A percentile compares a stretch with the other conserved stretches of the same genome.
Evolutionary conservation across 1,140 invertebrate species (phyloP).

Genomic region (Aphelinus atriplicis): DNA sequence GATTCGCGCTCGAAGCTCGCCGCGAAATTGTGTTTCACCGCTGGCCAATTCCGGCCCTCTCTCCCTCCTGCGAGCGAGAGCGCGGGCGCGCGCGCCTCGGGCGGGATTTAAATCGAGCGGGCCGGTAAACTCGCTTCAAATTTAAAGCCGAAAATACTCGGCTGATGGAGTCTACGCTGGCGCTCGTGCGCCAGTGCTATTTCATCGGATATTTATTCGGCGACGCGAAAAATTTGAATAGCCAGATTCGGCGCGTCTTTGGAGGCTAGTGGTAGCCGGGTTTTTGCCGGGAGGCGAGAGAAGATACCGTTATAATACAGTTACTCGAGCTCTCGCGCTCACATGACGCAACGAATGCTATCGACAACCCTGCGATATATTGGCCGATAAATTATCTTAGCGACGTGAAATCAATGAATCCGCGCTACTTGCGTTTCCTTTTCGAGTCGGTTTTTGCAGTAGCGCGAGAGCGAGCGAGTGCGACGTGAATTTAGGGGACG

Average conservation of each 20-base stretch:
- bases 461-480: not conserved
- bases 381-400: constrained; percentile 56
- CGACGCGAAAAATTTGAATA: constrained; percentile 29
- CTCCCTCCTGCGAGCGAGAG: not conserved
- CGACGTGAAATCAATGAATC: constrained; percentile 60
- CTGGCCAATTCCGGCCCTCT: constrained; percentile 49
- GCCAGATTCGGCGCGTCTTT: constrained; percentile 11
- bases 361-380: constrained; percentile 58
- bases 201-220: constrained; percentile 10
- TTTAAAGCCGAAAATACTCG: constrained; percentile 53
- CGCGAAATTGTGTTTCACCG: constrained; percentile 56
- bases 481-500: constrained; percentile 17
- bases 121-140: constrained; percentile 47
- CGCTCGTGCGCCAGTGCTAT: not conserved
- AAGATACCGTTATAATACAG: constrained; percentile 58
- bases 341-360: constrained; percentile 58
- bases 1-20: constrained; percentile 51
- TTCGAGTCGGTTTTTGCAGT: constrained; percentile 45
- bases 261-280: too few species aligned
- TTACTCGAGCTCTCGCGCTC: constrained; percentile 13
- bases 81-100: constrained; percentile 32
- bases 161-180: constrained; percentile 9
- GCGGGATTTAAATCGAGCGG: constrained; percentile 54
- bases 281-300: not conserved
- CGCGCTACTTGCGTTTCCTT: constrained; percentile 49